Percentiles rank a stretch among this genome's conserved stretches.
Evolutionary conservation across 2,113 vertebrate species (phyloP).

Genomic region (Albula goreensis): DNA sequence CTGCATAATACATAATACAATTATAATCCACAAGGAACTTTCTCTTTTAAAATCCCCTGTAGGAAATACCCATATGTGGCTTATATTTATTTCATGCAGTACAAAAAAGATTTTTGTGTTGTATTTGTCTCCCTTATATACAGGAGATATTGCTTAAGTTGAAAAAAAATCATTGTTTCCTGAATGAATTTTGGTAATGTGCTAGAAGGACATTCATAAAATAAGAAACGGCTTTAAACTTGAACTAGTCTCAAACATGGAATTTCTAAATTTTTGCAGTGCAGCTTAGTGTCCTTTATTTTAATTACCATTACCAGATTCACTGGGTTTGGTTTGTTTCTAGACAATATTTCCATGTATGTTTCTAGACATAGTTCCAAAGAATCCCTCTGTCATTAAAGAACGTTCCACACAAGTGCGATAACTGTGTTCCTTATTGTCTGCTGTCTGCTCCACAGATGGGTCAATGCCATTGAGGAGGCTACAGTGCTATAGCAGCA

Average conservation of each 20-base stretch:
- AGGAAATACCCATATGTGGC: too few relatives aligned
- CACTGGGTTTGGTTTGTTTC: neutral
- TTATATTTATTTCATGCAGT: too few relatives aligned
- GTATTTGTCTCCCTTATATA: neutral
- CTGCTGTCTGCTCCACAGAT: slow-evolving; percentile 69
- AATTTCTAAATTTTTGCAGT: too few relatives aligned
- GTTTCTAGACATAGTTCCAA: neutral
- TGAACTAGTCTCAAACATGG: too few relatives aligned
- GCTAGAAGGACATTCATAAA: neutral
- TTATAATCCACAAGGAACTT: too few relatives aligned
- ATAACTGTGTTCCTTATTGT: neutral
- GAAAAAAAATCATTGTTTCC: neutral
- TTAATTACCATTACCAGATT: neutral
- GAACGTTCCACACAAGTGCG: neutral
- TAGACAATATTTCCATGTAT: neutral
- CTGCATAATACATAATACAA: too few relatives aligned
- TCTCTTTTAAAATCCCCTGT: too few relatives aligned
- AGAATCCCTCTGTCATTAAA: neutral
- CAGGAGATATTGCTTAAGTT: neutral
- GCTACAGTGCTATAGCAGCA: slow-evolving; percentile 91
- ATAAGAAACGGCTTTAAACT: neutral
- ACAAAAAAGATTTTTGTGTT: neutral
- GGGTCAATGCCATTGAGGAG: slow-evolving; percentile 93
- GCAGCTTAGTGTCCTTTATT: neutral
- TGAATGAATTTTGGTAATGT: neutral